A percentile compares a stretch with the other conserved stretches of the same genome.
Evolutionary conservation across 2,888 invertebrate species (phyloP).

Genomic region (Catocala nupta): DNA sequence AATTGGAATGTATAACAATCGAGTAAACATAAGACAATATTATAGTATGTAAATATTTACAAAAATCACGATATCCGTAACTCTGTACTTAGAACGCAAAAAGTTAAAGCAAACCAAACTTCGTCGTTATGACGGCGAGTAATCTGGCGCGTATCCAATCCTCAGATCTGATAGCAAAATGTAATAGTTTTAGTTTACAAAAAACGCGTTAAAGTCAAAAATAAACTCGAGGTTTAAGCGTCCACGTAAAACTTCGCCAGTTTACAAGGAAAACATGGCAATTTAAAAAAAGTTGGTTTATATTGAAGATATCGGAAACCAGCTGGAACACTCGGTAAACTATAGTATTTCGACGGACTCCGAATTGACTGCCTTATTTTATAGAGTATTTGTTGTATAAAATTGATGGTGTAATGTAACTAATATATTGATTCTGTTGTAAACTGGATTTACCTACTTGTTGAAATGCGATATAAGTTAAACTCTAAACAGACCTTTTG

Average conservation of each 20-base stretch:
- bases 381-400: too few relatives aligned
- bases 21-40: too few relatives aligned
- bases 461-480: too few relatives aligned
- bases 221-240: constrained; percentile 41
- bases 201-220: constrained; percentile 44
- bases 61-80: neutral
- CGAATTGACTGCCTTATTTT: too few relatives aligned
- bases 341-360: too few relatives aligned
- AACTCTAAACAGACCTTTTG: too few relatives aligned
- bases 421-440: too few relatives aligned
- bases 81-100: constrained; percentile 3
- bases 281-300: constrained; percentile 30
- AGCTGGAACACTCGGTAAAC: constrained; percentile 1
- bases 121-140: constrained; percentile 29
- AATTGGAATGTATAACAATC: too few relatives aligned
- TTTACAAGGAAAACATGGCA: constrained; percentile 37
- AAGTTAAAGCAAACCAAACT: constrained; percentile 27
- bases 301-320: constrained; percentile 12
- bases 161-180: constrained; percentile 42
- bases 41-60: too few relatives aligned
- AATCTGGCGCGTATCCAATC: constrained; percentile 44
- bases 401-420: too few relatives aligned
- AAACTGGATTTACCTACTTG: too few relatives aligned
- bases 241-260: constrained; percentile 34
- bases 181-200: constrained; percentile 50